Conservation (phyloP, 2,888 invertebrate species). For the Eilema sororculum region DNA sequence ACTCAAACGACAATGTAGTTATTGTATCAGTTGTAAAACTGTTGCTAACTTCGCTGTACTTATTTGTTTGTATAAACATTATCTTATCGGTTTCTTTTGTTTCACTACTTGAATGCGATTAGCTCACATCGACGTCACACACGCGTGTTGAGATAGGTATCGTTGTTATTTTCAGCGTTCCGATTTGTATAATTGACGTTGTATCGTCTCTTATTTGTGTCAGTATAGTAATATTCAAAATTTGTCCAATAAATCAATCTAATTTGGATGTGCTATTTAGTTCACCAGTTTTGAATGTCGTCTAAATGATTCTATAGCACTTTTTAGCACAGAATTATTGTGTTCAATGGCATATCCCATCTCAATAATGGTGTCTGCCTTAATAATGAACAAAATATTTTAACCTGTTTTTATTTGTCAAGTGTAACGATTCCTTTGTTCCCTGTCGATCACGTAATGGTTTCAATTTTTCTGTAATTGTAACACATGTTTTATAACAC, state of each 20-base stretch:
- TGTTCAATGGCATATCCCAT: background rate
- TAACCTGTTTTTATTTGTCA: background rate
- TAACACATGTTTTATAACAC: conserved; percentile 10
- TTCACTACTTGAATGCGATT: conserved; percentile 55
- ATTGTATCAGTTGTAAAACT: conserved; percentile 34
- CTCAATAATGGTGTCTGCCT: background rate
- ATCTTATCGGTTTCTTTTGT: conserved; percentile 67
- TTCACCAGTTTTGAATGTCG: background rate
- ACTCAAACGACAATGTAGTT: conserved; percentile 28
- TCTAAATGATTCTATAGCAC: background rate
- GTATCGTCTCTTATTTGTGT: background rate
- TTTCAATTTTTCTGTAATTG: conserved; percentile 11
- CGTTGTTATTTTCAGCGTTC: conserved; percentile 43
- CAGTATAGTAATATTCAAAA: background rate
- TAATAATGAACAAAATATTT: too few species aligned
- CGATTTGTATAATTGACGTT: conserved; percentile 38
- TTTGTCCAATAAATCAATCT: background rate
- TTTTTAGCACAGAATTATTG: too few species aligned
- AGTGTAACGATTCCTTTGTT: conserved; percentile 9
- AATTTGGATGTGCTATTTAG: too few species aligned
- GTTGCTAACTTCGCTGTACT: conserved; percentile 41
- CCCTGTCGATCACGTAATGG: background rate
- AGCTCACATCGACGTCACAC: conserved; percentile 43
- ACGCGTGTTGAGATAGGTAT: conserved; percentile 33
- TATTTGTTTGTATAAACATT: conserved; percentile 60